phyloP scores from a whole-genome alignment of 2,113 vertebrate species.

The Variabilichromis moorii region DNA sequence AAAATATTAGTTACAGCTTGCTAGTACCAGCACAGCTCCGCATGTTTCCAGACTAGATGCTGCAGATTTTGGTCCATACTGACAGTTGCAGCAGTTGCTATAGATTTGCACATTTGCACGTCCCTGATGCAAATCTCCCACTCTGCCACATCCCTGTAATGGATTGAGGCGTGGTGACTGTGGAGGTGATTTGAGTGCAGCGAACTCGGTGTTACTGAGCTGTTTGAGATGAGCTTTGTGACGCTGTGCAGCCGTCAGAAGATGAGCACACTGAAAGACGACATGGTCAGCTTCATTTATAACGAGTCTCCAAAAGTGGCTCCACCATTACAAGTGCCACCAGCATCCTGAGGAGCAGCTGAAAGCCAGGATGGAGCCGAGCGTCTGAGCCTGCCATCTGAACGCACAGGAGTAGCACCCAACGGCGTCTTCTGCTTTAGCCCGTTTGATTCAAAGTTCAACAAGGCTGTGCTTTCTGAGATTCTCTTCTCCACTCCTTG shows the following conservation, averaged over 20 bases:
- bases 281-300: not conserved
- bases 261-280: not conserved
- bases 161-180: not conserved
- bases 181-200: not conserved
- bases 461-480: not conserved
- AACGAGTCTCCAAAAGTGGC: not conserved
- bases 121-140: not conserved
- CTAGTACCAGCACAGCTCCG: accelerated
- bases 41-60: not conserved
- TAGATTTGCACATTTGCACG: not conserved
- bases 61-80: not conserved
- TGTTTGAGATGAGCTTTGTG: not conserved
- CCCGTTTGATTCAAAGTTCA: not conserved
- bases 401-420: not conserved
- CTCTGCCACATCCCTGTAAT: not conserved
- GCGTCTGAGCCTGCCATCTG: not conserved
- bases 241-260: not conserved
- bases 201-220: accelerated
- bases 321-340: not conserved
- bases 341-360: not conserved
- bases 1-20: not conserved
- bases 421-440: not conserved
- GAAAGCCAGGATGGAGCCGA: not conserved
- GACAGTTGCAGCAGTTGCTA: not conserved
- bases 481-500: not conserved